Evolutionary conservation across 2,888 invertebrate species (phyloP).

Genomic region (Poecilus cupreus): DNA sequence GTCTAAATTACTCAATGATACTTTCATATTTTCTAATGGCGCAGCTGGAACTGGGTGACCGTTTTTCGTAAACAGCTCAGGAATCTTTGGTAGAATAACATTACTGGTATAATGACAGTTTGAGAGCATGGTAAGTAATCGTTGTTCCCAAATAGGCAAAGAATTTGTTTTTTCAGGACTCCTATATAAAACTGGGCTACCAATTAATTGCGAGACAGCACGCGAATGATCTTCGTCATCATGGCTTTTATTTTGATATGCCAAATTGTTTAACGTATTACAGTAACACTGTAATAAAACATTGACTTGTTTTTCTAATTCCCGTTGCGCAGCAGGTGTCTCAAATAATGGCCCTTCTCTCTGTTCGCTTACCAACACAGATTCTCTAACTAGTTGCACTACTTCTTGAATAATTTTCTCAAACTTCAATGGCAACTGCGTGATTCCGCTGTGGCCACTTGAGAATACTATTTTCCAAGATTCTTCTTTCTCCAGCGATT

Average conservation of each 20-base stretch:
- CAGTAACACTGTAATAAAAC: constrained; percentile 79
- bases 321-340: constrained; percentile 74
- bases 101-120: constrained; percentile 91
- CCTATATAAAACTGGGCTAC: constrained; percentile 75
- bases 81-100: constrained; percentile 83
- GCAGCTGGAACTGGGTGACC: constrained; percentile 85
- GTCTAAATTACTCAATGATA: constrained; percentile 78
- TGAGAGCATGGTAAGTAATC: constrained; percentile 89
- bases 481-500: constrained; percentile 83
- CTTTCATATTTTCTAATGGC: constrained; percentile 81
- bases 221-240: constrained; percentile 75
- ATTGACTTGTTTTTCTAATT: constrained; percentile 75
- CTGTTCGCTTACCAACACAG: constrained; percentile 82
- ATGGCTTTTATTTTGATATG: constrained; percentile 81
- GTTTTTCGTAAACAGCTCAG: constrained; percentile 79
- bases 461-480: constrained; percentile 91
- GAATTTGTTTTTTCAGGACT: constrained; percentile 63
- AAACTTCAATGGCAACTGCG: constrained; percentile 84
- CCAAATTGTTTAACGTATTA: constrained; percentile 83
- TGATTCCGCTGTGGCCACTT: constrained; percentile 90
- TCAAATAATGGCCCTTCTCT: constrained; percentile 78
- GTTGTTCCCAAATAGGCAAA: constrained; percentile 83
- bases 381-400: constrained; percentile 81
- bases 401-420: constrained; percentile 84
- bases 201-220: constrained; percentile 79